phyloP scores from a whole-genome alignment of 2,888 invertebrate genomes.

The Didymodactylos carnosus region DNA sequence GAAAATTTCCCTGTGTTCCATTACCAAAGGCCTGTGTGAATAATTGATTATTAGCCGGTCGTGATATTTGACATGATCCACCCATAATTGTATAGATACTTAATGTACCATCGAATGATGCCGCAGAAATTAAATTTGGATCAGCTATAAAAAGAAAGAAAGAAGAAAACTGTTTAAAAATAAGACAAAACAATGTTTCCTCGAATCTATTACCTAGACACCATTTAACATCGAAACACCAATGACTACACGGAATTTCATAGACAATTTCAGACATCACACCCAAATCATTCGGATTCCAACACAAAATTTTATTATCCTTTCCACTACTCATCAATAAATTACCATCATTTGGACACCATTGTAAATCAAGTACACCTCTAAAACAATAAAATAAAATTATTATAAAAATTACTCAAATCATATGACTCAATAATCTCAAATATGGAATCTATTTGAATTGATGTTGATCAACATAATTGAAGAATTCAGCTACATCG shows the following conservation, averaged over 20 bases:
- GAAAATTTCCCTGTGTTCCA: no score
- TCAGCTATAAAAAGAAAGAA: slow-evolving; percentile 43
- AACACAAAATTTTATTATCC: slow-evolving; percentile 73
- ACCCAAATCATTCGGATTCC: slow-evolving; percentile 66
- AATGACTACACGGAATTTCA: slow-evolving; percentile 64
- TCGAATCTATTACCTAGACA: slow-evolving; percentile 35
- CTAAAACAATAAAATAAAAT: no score
- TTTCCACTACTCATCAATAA: slow-evolving; percentile 71
- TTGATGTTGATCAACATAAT: no score
- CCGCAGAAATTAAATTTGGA: slow-evolving; percentile 61
- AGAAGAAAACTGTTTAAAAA: no score
- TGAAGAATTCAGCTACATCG: no score
- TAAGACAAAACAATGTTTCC: neutral
- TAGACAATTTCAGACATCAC: slow-evolving; percentile 46
- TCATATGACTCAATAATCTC: no score
- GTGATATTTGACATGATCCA: slow-evolving; percentile 33
- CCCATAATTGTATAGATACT: slow-evolving; percentile 62
- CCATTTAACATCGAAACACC: slow-evolving; percentile 81
- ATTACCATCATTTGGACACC: slow-evolving; percentile 69
- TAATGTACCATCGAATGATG: slow-evolving; percentile 67
- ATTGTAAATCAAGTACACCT: slow-evolving; percentile 66
- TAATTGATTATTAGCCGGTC: slow-evolving; percentile 54
- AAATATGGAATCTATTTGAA: no score
- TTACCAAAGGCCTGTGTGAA: slow-evolving; percentile 47
- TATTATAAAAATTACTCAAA: no score